Evolutionary conservation across 2,888 invertebrate genomes (phyloP).

Genomic region (Magallana nippona): DNA sequence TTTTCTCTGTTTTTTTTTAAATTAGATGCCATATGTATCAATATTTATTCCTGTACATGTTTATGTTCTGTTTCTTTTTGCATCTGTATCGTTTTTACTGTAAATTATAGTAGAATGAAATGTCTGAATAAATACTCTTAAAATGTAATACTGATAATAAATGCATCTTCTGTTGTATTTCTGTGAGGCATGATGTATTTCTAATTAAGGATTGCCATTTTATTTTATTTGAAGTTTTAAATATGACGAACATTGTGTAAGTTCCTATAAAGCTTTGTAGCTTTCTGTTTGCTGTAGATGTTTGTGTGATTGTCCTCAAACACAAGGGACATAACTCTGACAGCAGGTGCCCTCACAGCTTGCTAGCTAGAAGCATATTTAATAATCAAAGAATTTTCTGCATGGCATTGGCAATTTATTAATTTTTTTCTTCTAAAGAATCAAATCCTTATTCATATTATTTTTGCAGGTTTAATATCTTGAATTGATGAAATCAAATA

Average conservation of each 20-base stretch:
- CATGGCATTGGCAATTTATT: background rate
- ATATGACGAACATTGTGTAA: conserved; percentile 24
- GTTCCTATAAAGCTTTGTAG: conserved; percentile 15
- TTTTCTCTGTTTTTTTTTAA: too few species aligned
- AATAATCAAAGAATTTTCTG: background rate
- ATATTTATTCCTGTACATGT: too few species aligned
- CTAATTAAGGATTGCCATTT: conserved; percentile 1
- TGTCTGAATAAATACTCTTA: background rate
- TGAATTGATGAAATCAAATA: too few species aligned
- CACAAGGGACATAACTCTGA: background rate
- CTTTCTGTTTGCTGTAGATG: conserved; percentile 29
- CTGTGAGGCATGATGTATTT: conserved; percentile 1
- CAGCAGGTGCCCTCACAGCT: conserved; percentile 5
- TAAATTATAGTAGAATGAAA: too few species aligned
- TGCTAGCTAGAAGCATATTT: too few species aligned
- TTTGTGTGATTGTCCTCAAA: conserved; percentile 7
- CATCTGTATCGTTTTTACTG: too few species aligned
- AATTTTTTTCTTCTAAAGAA: too few species aligned
- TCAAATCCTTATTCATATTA: too few species aligned
- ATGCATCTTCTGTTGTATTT: background rate
- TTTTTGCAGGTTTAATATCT: too few species aligned
- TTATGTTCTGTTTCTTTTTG: too few species aligned
- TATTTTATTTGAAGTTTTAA: conserved; percentile 26
- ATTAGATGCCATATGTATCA: too few species aligned
- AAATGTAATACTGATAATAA: background rate